Base-by-base conservation (phyloP, 2,888 invertebrate species). In the Tenthredo amoena region DNA sequence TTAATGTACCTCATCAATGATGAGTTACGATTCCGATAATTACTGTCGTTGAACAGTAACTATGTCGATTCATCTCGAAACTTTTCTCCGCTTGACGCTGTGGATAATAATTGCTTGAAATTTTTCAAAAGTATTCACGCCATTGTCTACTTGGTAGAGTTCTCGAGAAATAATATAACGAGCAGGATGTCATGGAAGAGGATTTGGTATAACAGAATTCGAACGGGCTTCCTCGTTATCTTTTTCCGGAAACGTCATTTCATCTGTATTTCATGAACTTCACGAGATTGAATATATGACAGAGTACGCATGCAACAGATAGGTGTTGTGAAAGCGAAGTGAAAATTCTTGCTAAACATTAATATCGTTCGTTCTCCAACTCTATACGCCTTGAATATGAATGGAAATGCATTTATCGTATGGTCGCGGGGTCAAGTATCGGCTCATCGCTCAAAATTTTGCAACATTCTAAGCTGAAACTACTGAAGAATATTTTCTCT, bases 11-110 rank as follows among this genome's bases (percentile, higher is more conserved):
- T 43, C 34, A 77, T 77, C 50, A 12, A 31, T 55, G 31, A 74
- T 43, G n/a, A 47, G 15, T 55, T 77, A 50, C 50, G 6, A 10
- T 18, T 6, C 18, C 2, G 50, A 34, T 77, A 50, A 77, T 77
- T 26, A 50, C 77, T 12, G 12, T 31, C 55, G 77, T 55, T 40
- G n/a, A 26, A 40, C 40, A 21, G 26, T 43, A 43, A 40, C n/a
- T 7, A 74, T 12, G 21, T 74, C 21, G 18, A 74, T 43, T 74
- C 72, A 74, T 74, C 21, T n/a, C n/a, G n/a, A 31, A 74, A 74
- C 72, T 74, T 37, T 21, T 74, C 21, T 43, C 43, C 6, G n/a
- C 21, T 40, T 40, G 71, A 47, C 15, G 47, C 3, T 47, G 26
- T 26, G 4, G 47, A 37, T 55, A 55, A 76, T 26, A 26, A 76